Evolutionary conservation across 2,113 vertebrate genomes (phyloP).

Genomic region (Grammomys dolichurus): DNA sequence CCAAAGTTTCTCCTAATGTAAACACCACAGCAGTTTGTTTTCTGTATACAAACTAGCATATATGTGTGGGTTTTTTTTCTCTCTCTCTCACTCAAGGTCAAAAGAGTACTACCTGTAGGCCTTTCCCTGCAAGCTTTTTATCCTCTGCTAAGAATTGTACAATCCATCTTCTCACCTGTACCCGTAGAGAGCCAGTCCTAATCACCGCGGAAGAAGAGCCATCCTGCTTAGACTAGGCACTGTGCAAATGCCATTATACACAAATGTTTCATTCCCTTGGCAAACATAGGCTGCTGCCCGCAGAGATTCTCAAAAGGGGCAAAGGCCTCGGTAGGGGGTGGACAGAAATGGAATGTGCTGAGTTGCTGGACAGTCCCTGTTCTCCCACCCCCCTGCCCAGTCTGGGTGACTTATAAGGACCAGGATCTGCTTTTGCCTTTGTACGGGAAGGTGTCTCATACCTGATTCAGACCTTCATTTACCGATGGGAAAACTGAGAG

Average conservation of each 20-base stretch:
- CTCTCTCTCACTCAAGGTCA: constrained; percentile 63
- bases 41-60: constrained; percentile 47
- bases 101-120: constrained; percentile 62
- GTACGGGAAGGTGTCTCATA: background rate
- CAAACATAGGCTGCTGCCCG: constrained; percentile 56
- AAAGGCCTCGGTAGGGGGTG: constrained; percentile 40
- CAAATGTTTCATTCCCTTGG: constrained; percentile 62
- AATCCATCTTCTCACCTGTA: constrained; percentile 66
- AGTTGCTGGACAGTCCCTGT: constrained; percentile 57
- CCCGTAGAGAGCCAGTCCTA: constrained; percentile 56
- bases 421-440: background rate
- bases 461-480: background rate
- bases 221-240: constrained; percentile 65
- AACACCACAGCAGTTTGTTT: constrained; percentile 64
- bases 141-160: constrained; percentile 35
- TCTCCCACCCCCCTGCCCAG: constrained; percentile 59
- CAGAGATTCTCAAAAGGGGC: constrained; percentile 13
- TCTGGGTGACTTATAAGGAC: background rate
- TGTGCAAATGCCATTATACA: constrained; percentile 65
- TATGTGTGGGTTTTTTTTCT: background rate
- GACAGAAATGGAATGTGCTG: constrained; percentile 14
- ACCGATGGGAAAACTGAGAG: rapidly evolving
- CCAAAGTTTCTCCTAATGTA: constrained; percentile 52
- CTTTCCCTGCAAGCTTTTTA: constrained; percentile 37
- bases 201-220: constrained; percentile 66